A percentile compares a stretch with the other conserved stretches of the same genome.
These are phyloP conservation scores for Protonemura montana DNA, from an alignment of 2,888 invertebrate genomes.

Conservation along the genomic window DNA sequence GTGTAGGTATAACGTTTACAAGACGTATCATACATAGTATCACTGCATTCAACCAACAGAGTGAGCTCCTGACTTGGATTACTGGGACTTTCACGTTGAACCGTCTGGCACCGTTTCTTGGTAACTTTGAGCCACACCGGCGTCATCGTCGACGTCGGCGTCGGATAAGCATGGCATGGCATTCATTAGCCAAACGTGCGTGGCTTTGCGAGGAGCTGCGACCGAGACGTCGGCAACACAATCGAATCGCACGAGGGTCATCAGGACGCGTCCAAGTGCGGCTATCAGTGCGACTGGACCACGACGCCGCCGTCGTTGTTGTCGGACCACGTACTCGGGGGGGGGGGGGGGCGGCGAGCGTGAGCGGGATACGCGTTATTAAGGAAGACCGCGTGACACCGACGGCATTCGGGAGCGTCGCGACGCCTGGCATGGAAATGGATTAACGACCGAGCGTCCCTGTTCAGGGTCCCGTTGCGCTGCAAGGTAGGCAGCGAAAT, in stretches of 20 bases:
- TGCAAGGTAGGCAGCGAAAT: background rate
- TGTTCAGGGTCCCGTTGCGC: background rate
- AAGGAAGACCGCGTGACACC: background rate
- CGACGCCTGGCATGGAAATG: background rate
- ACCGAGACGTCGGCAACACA: background rate
- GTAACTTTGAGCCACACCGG: background rate
- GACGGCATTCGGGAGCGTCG: background rate
- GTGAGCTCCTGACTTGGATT: background rate
- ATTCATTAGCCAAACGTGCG: background rate
- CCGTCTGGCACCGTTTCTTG: background rate
- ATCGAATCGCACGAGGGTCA: background rate
- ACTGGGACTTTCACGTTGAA: too few relatives aligned
- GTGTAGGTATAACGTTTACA: background rate
- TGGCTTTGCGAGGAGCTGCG: background rate
- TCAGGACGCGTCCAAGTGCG: background rate
- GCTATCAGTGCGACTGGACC: background rate
- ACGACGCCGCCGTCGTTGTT: background rate
- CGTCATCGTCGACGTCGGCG: background rate
- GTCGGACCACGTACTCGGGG: background rate
- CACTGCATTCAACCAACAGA: background rate
- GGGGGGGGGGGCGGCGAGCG: background rate
- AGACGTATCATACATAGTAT: background rate
- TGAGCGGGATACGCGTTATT: background rate
- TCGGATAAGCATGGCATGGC: background rate
- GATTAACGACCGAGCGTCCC: background rate